These are phyloP conservation scores for Rafetus swinhoei DNA, from an alignment of 2,113 vertebrate species.

Conservation along the genomic window DNA sequence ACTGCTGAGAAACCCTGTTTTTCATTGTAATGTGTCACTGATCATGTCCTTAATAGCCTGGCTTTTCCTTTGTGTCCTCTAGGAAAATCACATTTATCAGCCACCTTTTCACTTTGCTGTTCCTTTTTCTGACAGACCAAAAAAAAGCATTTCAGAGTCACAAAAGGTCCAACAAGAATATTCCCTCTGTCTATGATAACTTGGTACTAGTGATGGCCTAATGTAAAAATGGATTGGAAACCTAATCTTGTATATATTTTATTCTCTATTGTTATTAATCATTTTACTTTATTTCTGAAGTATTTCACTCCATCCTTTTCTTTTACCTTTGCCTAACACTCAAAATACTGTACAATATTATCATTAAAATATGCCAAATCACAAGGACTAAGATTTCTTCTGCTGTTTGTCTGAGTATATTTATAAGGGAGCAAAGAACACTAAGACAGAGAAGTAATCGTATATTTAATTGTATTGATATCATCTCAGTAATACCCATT, in stretches of 20 bases:
- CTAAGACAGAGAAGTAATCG: neutral
- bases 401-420: neutral
- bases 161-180: neutral
- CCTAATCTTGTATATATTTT: neutral
- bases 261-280: neutral
- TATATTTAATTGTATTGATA: neutral
- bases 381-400: neutral
- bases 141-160: neutral
- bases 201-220: accelerated
- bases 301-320: neutral
- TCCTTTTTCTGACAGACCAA: neutral
- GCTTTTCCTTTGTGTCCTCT: neutral
- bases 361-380: neutral
- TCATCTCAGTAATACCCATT: neutral
- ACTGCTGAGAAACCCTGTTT: neutral
- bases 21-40: neutral
- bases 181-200: neutral
- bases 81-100: neutral
- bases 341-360: neutral
- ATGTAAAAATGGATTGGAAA: neutral
- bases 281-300: neutral
- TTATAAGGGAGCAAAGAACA: neutral
- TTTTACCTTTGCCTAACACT: neutral
- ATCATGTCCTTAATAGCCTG: neutral
- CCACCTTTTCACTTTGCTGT: neutral